Conservation (phyloP, 2,888 invertebrate genomes). For the Cataglyphis altisquamis region DNA sequence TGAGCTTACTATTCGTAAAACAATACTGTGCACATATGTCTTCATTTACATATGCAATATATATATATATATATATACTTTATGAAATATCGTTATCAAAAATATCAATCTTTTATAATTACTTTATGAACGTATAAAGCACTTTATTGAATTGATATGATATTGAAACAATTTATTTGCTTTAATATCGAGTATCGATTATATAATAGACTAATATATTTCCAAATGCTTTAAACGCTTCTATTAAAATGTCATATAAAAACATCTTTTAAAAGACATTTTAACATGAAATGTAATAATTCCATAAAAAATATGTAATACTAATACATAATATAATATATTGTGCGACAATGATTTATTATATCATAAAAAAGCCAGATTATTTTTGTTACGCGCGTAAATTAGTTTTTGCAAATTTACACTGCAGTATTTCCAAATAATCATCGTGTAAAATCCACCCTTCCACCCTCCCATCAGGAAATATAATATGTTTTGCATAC, state of each 20-base stretch:
- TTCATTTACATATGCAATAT: constrained; percentile 12
- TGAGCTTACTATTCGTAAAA: constrained; percentile 21
- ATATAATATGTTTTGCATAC: background rate
- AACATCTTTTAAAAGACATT: background rate
- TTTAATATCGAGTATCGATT: background rate
- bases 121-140: constrained; percentile 2
- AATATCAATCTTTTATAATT: constrained; percentile 41
- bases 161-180: constrained; percentile 1
- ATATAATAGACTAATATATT: constrained; percentile 9
- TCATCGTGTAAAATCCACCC: background rate
- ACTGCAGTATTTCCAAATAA: background rate
- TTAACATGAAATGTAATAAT: constrained; percentile 7
- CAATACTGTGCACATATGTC: constrained; percentile 7
- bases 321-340: constrained; percentile 3
- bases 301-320: background rate
- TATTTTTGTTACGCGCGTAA: background rate
- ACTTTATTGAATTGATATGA: constrained; percentile 2
- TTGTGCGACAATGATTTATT: constrained; percentile 9
- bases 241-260: background rate
- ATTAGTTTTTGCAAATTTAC: background rate
- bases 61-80: background rate
- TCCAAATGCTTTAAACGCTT: background rate
- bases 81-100: constrained; percentile 48
- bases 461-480: no score
- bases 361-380: background rate